These are phyloP conservation scores for Belgica antarctica DNA, from an alignment of 2,888 invertebrate genomes.

Conservation along the genomic window DNA sequence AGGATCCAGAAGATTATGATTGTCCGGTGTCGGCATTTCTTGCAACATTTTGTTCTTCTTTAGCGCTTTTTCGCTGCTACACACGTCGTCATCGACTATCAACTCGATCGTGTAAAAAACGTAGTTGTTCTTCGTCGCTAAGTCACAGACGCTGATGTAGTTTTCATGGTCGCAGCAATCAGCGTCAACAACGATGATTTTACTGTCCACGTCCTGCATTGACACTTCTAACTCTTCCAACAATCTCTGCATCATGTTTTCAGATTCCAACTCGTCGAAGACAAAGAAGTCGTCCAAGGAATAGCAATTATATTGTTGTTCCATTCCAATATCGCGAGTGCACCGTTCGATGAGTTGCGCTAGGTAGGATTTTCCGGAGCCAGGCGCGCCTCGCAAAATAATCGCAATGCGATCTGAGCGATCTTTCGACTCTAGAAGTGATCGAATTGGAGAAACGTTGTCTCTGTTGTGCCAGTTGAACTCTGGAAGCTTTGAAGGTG, in stretches of 20 bases:
- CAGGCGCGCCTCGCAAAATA: conserved; percentile 88
- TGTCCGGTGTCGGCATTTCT: conserved; percentile 66
- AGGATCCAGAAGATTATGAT: conserved; percentile 78
- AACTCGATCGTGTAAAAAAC: conserved; percentile 27
- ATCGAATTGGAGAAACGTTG: neutral
- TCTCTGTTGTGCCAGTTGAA: conserved; percentile 37
- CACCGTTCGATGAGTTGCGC: conserved; percentile 82
- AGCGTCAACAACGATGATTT: conserved; percentile 27
- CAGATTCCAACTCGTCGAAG: neutral
- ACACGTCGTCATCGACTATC: conserved; percentile 30
- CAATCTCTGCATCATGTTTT: conserved; percentile 7
- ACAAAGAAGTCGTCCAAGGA: neutral
- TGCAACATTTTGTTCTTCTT: conserved; percentile 58
- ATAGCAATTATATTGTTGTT: neutral
- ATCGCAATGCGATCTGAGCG: conserved; percentile 66
- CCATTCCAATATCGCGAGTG: conserved; percentile 72
- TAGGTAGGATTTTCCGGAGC: conserved; percentile 89
- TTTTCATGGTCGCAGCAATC: conserved; percentile 23
- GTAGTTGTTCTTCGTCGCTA: neutral
- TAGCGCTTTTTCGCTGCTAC: neutral
- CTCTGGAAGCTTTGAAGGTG: conserved; percentile 32
- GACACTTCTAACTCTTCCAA: neutral
- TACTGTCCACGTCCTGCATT: neutral
- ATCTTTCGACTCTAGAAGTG: no score
- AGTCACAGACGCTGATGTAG: conserved; percentile 12